Percentiles rank a stretch among this genome's conserved stretches.
These are phyloP conservation scores for Porites evermanni DNA, from an alignment of 92 coral and sea anemone species.

Conservation along the genomic window DNA sequence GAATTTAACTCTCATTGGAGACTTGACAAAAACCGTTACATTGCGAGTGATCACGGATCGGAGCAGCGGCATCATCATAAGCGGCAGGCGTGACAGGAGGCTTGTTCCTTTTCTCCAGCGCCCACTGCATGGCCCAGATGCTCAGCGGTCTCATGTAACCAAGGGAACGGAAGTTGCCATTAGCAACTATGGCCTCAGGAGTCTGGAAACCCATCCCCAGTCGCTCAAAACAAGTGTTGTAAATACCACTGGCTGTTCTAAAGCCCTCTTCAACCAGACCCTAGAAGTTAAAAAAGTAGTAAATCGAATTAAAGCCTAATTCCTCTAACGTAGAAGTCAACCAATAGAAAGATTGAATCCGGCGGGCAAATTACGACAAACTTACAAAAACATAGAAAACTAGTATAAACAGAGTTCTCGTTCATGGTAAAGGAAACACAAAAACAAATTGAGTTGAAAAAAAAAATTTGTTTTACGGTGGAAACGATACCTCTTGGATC, in stretches of 20 bases:
- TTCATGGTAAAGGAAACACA: no score
- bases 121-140: slow-evolving; percentile 99
- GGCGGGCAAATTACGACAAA: no score
- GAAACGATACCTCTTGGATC: slow-evolving; percentile 92
- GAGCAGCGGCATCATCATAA: slow-evolving; percentile 11
- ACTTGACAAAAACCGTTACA: slow-evolving; percentile 36
- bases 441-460: no score
- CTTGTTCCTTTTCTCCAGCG: slow-evolving; percentile 72
- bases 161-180: slow-evolving; percentile 92
- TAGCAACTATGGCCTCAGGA: slow-evolving; percentile 97
- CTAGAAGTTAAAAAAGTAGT: slow-evolving; percentile 38
- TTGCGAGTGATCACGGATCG: slow-evolving; percentile 8
- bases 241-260: slow-evolving; percentile 96
- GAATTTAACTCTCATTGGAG: slow-evolving; percentile 15
- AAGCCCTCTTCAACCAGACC: slow-evolving; percentile 97
- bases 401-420: no score
- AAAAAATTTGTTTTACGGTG: no score
- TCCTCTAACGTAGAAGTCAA: no score
- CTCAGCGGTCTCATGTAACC: slow-evolving; percentile 99
- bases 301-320: neutral
- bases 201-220: slow-evolving; percentile 99
- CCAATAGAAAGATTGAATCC: no score
- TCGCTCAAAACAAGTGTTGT: slow-evolving; percentile 96
- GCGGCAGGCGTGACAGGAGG: slow-evolving; percentile 19
- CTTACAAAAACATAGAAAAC: no score